Evolutionary conservation across 2,888 invertebrate genomes (phyloP).

Genomic region (Drosophila putrida): DNA sequence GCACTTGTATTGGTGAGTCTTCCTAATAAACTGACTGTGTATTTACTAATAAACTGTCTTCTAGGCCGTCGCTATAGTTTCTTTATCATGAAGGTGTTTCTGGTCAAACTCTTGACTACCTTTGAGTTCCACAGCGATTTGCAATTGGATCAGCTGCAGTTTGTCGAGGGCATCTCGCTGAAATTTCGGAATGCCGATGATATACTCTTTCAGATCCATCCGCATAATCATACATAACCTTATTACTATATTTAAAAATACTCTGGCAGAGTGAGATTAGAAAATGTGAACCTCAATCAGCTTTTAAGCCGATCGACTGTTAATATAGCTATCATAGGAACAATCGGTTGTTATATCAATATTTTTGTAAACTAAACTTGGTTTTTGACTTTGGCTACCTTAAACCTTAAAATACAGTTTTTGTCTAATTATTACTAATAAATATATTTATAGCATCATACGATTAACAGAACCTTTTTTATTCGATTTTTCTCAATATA

Average conservation of each 20-base stretch:
- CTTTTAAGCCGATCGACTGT: too few relatives aligned
- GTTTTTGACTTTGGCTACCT: too few relatives aligned
- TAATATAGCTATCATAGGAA: too few relatives aligned
- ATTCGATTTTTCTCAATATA: too few relatives aligned
- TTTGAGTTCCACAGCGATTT: conserved; percentile 79
- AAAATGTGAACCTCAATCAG: background rate
- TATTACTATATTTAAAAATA: background rate
- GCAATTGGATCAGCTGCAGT: conserved; percentile 76
- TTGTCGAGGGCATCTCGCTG: conserved; percentile 82
- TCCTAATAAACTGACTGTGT: background rate
- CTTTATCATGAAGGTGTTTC: conserved; percentile 81
- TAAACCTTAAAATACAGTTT: too few relatives aligned
- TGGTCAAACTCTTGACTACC: conserved; percentile 77
- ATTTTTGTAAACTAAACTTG: too few relatives aligned
- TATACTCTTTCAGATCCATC: conserved; percentile 68
- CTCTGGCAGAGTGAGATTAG: background rate
- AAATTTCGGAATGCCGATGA: conserved; percentile 81
- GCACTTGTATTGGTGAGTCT: conserved; percentile 82
- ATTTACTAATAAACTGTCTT: background rate
- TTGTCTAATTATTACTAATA: background rate
- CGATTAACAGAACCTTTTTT: too few relatives aligned
- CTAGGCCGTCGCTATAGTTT: conserved; percentile 83
- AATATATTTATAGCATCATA: background rate
- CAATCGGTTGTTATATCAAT: too few relatives aligned
- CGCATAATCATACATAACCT: conserved; percentile 27